Evolutionary conservation across 2,113 vertebrate genomes (phyloP).

Genomic region (Malurus cyaneus): DNA sequence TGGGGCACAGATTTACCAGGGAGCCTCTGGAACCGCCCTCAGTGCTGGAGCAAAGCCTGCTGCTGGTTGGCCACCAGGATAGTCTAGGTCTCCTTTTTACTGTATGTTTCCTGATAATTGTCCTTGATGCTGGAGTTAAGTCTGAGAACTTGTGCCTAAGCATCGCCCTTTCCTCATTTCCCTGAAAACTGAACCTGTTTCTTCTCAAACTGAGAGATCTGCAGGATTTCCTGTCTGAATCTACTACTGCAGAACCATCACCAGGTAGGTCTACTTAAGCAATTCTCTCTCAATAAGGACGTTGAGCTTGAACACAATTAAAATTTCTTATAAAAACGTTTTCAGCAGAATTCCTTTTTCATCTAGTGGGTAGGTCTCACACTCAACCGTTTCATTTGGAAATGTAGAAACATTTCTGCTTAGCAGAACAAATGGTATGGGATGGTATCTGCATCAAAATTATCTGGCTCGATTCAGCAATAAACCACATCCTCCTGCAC

Average conservation of each 20-base stretch:
- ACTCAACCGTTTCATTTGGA: background rate
- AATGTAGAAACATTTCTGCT: background rate
- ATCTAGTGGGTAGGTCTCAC: background rate
- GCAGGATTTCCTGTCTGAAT: background rate
- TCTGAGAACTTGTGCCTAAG: background rate
- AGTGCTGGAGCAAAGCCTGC: background rate
- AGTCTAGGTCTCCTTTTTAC: background rate
- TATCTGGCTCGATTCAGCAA: background rate
- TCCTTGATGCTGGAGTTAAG: background rate
- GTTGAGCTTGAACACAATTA: background rate
- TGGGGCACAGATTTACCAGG: background rate
- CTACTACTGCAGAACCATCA: background rate
- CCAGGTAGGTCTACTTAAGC: background rate
- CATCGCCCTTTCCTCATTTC: background rate
- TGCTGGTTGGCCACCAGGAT: background rate
- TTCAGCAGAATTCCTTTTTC: background rate
- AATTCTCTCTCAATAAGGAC: background rate
- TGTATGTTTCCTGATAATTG: background rate
- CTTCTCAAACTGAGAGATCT: background rate
- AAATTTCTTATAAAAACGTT: background rate
- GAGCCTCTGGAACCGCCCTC: background rate
- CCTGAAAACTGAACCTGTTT: background rate
- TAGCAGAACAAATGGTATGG: background rate
- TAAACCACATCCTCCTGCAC: background rate
- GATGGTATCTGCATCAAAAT: background rate